Conservation (phyloP, 2,797 vertebrate species). For the Craterocephalus amniculus region DNA sequence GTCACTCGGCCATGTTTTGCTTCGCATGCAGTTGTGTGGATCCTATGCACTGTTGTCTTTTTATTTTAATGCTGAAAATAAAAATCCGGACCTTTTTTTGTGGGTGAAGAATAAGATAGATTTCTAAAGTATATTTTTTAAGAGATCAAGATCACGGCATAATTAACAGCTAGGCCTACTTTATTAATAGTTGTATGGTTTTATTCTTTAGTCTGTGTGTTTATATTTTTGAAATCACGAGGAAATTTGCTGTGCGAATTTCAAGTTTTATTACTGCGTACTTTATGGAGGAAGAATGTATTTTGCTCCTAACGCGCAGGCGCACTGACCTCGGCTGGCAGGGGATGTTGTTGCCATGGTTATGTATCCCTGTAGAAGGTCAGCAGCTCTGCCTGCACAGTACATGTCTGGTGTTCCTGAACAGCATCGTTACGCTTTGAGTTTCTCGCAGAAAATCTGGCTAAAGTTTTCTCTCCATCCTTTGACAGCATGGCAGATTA, state of each 20-base stretch:
- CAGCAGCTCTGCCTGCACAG: conserved; percentile 34
- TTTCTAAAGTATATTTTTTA: too few species aligned
- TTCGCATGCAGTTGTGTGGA: conserved; percentile 5
- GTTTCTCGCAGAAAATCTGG: background rate
- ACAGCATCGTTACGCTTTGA: conserved; percentile 9
- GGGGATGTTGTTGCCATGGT: conserved; percentile 64
- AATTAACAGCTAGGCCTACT: too few species aligned
- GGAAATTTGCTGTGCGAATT: background rate
- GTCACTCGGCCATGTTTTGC: conserved; percentile 54
- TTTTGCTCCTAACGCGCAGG: conserved; percentile 12
- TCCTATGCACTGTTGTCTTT: background rate
- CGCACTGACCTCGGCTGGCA: conserved; percentile 23
- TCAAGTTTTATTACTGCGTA: background rate
- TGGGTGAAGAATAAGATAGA: too few species aligned
- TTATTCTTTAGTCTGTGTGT: background rate
- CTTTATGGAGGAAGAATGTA: conserved; percentile 1
- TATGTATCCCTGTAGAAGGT: conserved; percentile 58
- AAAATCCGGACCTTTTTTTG: too few species aligned
- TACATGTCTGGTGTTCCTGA: conserved; percentile 24
- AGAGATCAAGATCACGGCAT: background rate
- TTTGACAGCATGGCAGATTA: conserved; percentile 92
- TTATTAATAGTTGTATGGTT: background rate
- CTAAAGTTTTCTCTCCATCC: conserved; percentile 26
- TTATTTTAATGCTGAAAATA: background rate
- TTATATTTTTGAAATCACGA: background rate